Evolutionary conservation across 2,797 vertebrate species (phyloP), one percentile per base, ranked within the genome.

Genomic region (Anniella stebbinsi): DNA sequence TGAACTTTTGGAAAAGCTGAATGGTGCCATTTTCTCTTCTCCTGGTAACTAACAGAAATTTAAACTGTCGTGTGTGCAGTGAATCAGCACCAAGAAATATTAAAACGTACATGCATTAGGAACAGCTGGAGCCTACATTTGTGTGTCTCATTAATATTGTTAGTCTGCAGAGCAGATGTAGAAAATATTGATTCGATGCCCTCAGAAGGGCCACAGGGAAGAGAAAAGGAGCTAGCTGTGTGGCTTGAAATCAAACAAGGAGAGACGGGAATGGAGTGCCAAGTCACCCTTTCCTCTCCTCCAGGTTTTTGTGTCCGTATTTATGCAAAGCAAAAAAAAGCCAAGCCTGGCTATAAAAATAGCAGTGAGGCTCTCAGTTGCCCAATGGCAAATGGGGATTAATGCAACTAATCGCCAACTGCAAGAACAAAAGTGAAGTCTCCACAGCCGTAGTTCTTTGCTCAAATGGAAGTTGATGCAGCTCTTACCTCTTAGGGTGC

Each of bases 201-300:
- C 77, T 81, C 54, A 3, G 45, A 89, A 51, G 48, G n/a, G 25
- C 63, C 48, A 2, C 30, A 9, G n/a, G 51, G 33, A 60, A 36
- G 13, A 23, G 63, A 13, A 60, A 33, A n/a, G 36, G 86, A 69
- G 0, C 2, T 7, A 82, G 38, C 3, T 0, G 21, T 5, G 5
- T 4, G 57, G 28, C 77, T 54, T 45, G 77, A 92, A 38, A 89
- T 25, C 48, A 67, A 88, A 77, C 83, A 25, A 82, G 91, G 33
- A 89, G 67, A 67, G 91, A 83, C 89, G 86, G 83, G 33, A 33
- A 67, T 75, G 80, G 41, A 77, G 90, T 73, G 89, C 93, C 0
- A 9, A 93, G 77, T 89, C 92, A 94, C 87, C 89, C 89, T 86
- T 92, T 87, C 90, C 88, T 93, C 38, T 89, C 92, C 88, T 0